phyloP scores from a whole-genome alignment of 92 coral and sea anemone genomes.

The Bergia puertoricense region DNA sequence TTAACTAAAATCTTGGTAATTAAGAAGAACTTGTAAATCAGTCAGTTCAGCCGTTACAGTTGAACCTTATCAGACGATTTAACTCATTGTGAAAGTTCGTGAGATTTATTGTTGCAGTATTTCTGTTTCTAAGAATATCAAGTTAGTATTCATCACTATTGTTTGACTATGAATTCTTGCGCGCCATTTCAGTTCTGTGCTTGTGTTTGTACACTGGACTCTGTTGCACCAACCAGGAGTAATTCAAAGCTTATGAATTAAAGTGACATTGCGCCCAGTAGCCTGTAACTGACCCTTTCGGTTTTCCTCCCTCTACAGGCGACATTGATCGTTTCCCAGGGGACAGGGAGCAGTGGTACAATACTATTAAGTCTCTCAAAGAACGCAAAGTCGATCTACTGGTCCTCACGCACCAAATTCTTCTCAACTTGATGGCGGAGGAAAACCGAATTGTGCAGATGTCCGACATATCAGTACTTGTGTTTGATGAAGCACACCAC shows the following conservation, averaged over 20 bases:
- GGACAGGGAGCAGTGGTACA: slow-evolving; percentile 59
- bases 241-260: not conserved
- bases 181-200: too few relatives aligned
- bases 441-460: slow-evolving; percentile 61
- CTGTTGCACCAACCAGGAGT: not conserved
- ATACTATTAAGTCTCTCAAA: slow-evolving; percentile 59
- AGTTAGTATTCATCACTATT: too few relatives aligned
- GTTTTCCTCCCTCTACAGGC: slow-evolving; percentile 21
- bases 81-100: too few relatives aligned
- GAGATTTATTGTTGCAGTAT: too few relatives aligned
- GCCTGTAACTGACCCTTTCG: not conserved
- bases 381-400: slow-evolving; percentile 72
- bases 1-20: too few relatives aligned
- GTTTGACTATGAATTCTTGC: too few relatives aligned
- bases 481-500: slow-evolving; percentile 93
- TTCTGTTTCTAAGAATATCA: too few relatives aligned
- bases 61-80: too few relatives aligned
- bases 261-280: too few relatives aligned
- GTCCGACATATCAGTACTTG: slow-evolving; percentile 80
- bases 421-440: slow-evolving; percentile 79
- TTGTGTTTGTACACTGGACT: too few relatives aligned
- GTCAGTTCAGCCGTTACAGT: too few relatives aligned
- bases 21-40: too few relatives aligned
- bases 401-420: slow-evolving; percentile 88
- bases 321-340: slow-evolving; percentile 62